These are phyloP conservation scores for Bombus waltoni DNA, from an alignment of 1,140 invertebrate species.

Conservation along the genomic window DNA sequence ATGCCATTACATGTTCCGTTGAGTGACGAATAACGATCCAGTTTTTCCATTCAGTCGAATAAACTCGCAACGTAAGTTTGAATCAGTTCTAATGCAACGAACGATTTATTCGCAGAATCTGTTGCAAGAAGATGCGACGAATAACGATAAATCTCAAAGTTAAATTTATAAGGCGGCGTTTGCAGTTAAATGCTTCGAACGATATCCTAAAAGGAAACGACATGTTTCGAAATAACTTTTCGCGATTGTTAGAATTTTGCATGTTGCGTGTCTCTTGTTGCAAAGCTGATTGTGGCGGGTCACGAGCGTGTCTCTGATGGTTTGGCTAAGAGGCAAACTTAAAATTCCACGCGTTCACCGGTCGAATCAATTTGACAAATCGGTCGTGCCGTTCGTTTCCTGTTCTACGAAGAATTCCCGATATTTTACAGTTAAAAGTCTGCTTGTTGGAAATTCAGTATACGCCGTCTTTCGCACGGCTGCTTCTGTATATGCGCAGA, in stretches of 20 bases:
- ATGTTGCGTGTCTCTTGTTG: neutral
- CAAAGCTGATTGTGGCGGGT: neutral
- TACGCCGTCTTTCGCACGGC: constrained; percentile 24
- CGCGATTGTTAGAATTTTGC: neutral
- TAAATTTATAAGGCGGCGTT: too few species aligned
- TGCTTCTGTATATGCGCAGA: constrained; percentile 25
- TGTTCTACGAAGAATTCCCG: constrained; percentile 20
- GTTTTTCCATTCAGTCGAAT: too few species aligned
- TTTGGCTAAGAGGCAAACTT: neutral
- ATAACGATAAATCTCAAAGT: too few species aligned
- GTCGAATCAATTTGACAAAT: constrained; percentile 43
- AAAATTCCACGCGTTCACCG: constrained; percentile 21
- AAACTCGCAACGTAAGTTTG: too few species aligned
- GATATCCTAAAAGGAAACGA: neutral
- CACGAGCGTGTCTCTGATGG: neutral
- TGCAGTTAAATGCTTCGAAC: too few species aligned
- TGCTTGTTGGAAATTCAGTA: constrained; percentile 43
- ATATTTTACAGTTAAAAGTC: constrained; percentile 12
- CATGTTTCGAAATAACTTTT: too few species aligned
- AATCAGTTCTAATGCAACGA: too few species aligned
- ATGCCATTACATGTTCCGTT: too few species aligned
- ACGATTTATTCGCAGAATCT: too few species aligned
- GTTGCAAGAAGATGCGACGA: too few species aligned
- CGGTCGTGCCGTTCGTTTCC: constrained; percentile 22
- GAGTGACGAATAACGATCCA: too few species aligned